phyloP scores from a whole-genome alignment of 2,797 vertebrate species.

The Sebastes iracundus region DNA sequence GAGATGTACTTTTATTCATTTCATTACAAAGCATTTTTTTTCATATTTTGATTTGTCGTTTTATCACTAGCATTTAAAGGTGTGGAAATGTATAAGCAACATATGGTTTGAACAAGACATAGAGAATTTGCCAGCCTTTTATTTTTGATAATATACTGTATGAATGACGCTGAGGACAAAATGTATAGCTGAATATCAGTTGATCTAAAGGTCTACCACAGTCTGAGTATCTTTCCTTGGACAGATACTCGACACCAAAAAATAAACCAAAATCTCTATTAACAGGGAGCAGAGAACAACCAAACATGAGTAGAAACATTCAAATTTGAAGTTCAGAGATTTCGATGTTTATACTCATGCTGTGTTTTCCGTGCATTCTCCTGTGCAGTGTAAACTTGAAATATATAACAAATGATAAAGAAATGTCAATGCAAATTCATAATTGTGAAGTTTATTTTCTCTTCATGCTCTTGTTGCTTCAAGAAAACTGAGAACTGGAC shows the following conservation, averaged over 20 bases:
- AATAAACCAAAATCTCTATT: slow-evolving; percentile 27
- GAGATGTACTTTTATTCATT: slow-evolving; percentile 15
- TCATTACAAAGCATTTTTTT: slow-evolving; percentile 14
- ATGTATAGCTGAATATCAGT: slow-evolving; percentile 4
- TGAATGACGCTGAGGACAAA: slow-evolving; percentile 18
- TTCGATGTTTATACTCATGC: slow-evolving; percentile 10
- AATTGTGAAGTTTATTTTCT: slow-evolving; percentile 13
- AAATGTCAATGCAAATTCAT: slow-evolving; percentile 15
- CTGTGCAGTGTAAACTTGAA: slow-evolving; percentile 27
- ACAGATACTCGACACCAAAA: not conserved
- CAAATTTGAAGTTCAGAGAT: not conserved
- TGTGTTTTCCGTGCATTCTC: slow-evolving; percentile 24
- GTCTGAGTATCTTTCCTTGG: slow-evolving; percentile 1
- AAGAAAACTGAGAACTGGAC: not conserved
- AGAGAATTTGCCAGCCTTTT: slow-evolving; percentile 12
- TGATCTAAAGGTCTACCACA: slow-evolving; percentile 11
- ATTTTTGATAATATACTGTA: slow-evolving; percentile 46
- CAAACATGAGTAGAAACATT: not conserved
- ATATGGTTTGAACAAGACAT: slow-evolving; percentile 2
- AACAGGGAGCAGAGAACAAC: slow-evolving; percentile 18
- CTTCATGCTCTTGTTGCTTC: not conserved
- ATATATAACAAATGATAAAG: slow-evolving; percentile 17
- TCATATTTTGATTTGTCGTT: slow-evolving; percentile 14
- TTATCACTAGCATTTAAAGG: not conserved
- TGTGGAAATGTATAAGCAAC: not conserved